These are phyloP conservation scores for Cyprinella venusta DNA, from an alignment of 2,797 vertebrate species.

Conservation along the genomic window DNA sequence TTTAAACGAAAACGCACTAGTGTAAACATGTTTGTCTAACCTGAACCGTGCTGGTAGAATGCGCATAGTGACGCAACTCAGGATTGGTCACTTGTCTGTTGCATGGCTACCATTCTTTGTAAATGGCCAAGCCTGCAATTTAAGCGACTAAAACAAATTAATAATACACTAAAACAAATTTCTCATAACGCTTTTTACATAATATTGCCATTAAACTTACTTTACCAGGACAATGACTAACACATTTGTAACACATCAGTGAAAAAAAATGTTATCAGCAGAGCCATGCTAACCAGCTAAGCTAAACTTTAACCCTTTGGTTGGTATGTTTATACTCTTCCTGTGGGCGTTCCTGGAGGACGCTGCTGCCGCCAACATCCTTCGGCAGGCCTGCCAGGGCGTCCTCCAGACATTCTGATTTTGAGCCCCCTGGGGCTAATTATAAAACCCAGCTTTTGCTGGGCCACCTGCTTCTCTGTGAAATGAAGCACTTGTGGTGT, in stretches of 20 bases:
- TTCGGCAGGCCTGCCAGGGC: conserved; percentile 35
- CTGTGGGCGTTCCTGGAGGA: conserved; percentile 26
- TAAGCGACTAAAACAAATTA: too few relatives aligned
- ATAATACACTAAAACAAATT: too few relatives aligned
- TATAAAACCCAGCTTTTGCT: conserved; percentile 52
- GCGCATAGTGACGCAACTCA: not conserved
- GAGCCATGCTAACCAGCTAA: not conserved
- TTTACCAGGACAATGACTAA: too few relatives aligned
- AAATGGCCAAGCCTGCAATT: too few relatives aligned
- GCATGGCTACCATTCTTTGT: too few relatives aligned
- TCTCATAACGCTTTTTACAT: too few relatives aligned
- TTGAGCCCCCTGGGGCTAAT: conserved; percentile 54
- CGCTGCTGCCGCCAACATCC: conserved; percentile 30
- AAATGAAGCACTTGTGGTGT: conserved; percentile 47
- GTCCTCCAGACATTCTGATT: conserved; percentile 36
- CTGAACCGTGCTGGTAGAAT: not conserved
- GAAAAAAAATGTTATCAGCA: not conserved
- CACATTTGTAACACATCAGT: not conserved
- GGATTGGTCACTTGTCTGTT: not conserved
- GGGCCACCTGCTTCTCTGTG: conserved; percentile 61
- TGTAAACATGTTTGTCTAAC: not conserved
- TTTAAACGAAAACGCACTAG: too few relatives aligned
- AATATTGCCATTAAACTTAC: too few relatives aligned
- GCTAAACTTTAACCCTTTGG: conserved; percentile 17
- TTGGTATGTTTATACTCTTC: conserved; percentile 26